Evolutionary conservation across 2,888 invertebrate species (phyloP), one percentile per base, ranked within the genome.

Genomic region (Rhamphomyia laevipes): DNA sequence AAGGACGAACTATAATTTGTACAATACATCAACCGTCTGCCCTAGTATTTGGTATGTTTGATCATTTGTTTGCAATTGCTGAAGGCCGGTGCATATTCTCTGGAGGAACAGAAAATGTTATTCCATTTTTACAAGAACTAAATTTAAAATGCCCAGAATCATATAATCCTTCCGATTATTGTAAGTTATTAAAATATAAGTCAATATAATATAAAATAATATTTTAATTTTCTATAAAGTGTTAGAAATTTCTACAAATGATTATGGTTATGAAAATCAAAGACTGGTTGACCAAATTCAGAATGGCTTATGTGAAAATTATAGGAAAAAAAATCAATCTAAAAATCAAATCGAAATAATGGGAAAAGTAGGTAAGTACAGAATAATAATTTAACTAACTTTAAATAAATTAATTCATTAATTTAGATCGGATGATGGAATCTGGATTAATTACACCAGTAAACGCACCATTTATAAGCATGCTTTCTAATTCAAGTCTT

Each of bases 11-110:
- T 3, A 81, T 94, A 51, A 80, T 94, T 48, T 86, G 88, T 62
- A 87, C 88, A 16, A 88, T 94, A 62, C 94, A 94, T 69, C 93
- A 94, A 67, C 93, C 94, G 0, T 90, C 89, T 51, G 89, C 91
- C 3, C 74, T 82, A 45, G 74, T 92, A 42, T 83, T 93, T 59
- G 83, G 85, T 61, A 85, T 90, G 82, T 87, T 94, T 65, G 92
- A 94, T 70, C 81, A 90, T 63, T 69, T 94, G 38, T 93, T 91
- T 67, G 84, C 87, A 31, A 70, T 95, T 16, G 83, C 85, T 0
- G 80, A 78, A 31, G 94, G 93, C 0, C 74, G 77, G 55, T 89
- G 88, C 63, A 80, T 85, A 16, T 89, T 85, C 64, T 81, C 86
- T 52, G 94, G 94, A 10, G 79, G 84, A 1, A 79, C 88, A 1